Evolutionary conservation across 2,113 vertebrate genomes (phyloP).

Genomic region (Sinocyclocheilus grahami): DNA sequence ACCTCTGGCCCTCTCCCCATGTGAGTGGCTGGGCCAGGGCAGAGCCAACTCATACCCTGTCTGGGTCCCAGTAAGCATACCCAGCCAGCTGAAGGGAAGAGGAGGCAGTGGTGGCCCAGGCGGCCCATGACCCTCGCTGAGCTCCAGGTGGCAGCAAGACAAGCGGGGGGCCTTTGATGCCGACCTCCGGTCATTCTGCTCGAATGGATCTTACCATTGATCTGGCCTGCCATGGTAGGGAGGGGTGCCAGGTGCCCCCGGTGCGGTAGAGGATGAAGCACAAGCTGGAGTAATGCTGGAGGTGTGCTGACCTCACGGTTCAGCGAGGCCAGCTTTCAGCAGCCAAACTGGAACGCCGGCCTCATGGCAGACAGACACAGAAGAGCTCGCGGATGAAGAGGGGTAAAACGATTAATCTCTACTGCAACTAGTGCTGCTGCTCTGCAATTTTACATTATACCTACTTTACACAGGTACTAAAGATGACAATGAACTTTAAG

Average conservation of each 20-base stretch:
- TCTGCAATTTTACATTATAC: conserved; percentile 13
- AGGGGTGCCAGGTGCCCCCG: conserved; percentile 70
- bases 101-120: conserved; percentile 55
- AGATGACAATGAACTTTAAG: conserved; percentile 29
- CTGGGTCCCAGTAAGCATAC: conserved; percentile 62
- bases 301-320: conserved; percentile 47
- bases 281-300: conserved; percentile 48
- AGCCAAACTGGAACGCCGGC: conserved; percentile 62
- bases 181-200: conserved; percentile 69
- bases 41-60: conserved; percentile 65
- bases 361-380: conserved; percentile 55
- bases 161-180: conserved; percentile 75
- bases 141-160: conserved; percentile 70
- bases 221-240: conserved; percentile 67
- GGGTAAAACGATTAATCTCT: conserved; percentile 49
- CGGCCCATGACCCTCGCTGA: conserved; percentile 60
- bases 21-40: conserved; percentile 54
- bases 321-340: conserved; percentile 40
- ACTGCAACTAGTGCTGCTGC: conserved; percentile 46
- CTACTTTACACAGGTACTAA: conserved; percentile 32
- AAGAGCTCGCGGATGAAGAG: conserved; percentile 41
- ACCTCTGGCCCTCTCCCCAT: conserved; percentile 67
- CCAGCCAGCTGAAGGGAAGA: conserved; percentile 60
- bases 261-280: conserved; percentile 59
- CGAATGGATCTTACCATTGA: conserved; percentile 65